phyloP scores from a whole-genome alignment of 2,888 invertebrate species.

The Melanchra persicariae region DNA sequence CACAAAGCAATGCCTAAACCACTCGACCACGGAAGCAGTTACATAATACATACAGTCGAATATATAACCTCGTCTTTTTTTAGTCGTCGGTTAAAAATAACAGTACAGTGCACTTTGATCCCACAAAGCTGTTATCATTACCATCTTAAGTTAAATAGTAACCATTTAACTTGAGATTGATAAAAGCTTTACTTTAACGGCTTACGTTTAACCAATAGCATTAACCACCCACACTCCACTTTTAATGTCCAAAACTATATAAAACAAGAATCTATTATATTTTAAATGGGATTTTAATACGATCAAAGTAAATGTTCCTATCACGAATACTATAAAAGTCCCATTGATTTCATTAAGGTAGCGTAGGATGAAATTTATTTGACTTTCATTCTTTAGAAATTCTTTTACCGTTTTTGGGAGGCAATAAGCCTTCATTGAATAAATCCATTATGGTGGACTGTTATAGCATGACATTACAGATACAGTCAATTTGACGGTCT shows the following conservation, averaged over 20 bases:
- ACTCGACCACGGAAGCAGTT: too few relatives aligned
- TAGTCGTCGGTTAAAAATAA: too few relatives aligned
- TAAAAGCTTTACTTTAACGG: background rate
- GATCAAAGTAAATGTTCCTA: background rate
- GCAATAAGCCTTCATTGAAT: background rate
- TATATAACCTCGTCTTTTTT: too few relatives aligned
- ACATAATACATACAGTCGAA: too few relatives aligned
- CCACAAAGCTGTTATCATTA: background rate
- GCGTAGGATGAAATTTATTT: conserved; percentile 24
- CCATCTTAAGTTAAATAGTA: background rate
- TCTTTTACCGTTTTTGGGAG: background rate
- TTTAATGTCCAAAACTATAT: conserved; percentile 6
- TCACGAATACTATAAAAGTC: background rate
- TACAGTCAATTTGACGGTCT: background rate
- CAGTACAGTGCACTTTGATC: background rate
- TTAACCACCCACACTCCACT: conserved; percentile 2
- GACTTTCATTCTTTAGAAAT: conserved; percentile 16
- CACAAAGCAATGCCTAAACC: too few relatives aligned
- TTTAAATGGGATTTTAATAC: conserved; percentile 9
- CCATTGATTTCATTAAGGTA: background rate
- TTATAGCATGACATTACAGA: background rate
- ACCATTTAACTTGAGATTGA: too few relatives aligned
- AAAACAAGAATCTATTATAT: conserved; percentile 10
- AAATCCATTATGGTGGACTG: background rate
- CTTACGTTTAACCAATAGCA: background rate